Evolutionary conservation across 2,797 vertebrate genomes (phyloP).

Genomic region (Zalophus californianus): DNA sequence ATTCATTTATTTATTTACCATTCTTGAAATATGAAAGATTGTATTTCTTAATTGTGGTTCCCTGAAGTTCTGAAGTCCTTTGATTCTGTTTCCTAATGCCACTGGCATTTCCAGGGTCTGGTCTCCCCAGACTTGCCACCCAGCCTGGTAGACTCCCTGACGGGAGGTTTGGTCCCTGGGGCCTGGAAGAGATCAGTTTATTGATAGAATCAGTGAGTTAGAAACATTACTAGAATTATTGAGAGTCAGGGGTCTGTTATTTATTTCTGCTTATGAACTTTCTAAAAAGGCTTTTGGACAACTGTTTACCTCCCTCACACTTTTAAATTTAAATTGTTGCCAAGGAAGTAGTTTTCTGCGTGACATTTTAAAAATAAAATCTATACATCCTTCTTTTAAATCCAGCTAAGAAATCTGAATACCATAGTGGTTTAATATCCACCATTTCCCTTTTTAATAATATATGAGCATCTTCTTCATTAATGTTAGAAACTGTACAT

Average conservation of each 20-base stretch:
- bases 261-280: neutral
- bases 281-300: conserved; percentile 18
- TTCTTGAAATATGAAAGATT: neutral
- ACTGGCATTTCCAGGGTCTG: neutral
- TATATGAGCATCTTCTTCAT: neutral
- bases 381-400: neutral
- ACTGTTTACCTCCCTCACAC: neutral
- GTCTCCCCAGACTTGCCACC: rapidly evolving
- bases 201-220: neutral
- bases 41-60: neutral
- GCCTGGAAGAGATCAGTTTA: neutral
- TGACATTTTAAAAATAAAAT: conserved; percentile 41
- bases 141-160: neutral
- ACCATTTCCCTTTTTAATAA: neutral
- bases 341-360: neutral
- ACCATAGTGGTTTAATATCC: neutral
- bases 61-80: neutral
- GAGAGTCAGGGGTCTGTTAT: neutral
- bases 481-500: neutral
- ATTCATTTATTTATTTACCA: neutral
- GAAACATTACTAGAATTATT: neutral
- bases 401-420: neutral
- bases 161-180: too few species aligned
- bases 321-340: neutral
- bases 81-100: neutral